Percentiles rank a stretch among this genome's conserved stretches.
phyloP scores from a whole-genome alignment of 2,888 invertebrate species.

The Seladonia tumulorum region DNA sequence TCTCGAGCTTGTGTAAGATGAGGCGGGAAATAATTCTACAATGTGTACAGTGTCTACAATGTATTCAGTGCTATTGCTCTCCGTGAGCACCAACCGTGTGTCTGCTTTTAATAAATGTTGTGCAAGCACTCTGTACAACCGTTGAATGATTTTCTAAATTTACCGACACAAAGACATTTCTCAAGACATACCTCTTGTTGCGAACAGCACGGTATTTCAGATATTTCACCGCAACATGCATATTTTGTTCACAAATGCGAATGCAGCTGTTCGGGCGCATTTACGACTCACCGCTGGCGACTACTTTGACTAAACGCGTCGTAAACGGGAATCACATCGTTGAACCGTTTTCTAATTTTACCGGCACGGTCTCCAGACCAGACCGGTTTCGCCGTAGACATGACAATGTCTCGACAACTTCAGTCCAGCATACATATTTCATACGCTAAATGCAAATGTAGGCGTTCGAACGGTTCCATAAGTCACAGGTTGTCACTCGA shows the following conservation, averaged over 20 bases:
- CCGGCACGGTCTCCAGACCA: not conserved
- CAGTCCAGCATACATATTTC: not conserved
- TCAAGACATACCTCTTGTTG: not conserved
- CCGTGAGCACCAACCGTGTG: not conserved
- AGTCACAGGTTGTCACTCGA: conserved; percentile 1
- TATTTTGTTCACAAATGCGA: not conserved
- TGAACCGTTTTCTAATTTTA: not conserved
- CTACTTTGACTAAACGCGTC: not conserved
- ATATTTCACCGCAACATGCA: not conserved
- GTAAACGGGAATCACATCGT: not conserved
- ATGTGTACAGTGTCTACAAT: not conserved
- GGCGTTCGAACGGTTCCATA: not conserved
- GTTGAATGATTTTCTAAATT: not conserved
- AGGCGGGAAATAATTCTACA: not conserved
- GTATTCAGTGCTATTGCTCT: not conserved
- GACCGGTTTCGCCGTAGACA: not conserved
- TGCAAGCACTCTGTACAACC: not conserved
- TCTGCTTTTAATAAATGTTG: not conserved
- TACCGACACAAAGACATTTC: not conserved
- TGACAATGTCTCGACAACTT: not conserved
- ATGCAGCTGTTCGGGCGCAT: not conserved
- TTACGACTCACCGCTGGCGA: not conserved
- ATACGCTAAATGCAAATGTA: not conserved
- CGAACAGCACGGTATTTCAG: not conserved
- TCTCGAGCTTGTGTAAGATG: not conserved